Conservation (phyloP, 53 echinoderm and acorn worm genomes). For the Paracentrotus lividus region DNA sequence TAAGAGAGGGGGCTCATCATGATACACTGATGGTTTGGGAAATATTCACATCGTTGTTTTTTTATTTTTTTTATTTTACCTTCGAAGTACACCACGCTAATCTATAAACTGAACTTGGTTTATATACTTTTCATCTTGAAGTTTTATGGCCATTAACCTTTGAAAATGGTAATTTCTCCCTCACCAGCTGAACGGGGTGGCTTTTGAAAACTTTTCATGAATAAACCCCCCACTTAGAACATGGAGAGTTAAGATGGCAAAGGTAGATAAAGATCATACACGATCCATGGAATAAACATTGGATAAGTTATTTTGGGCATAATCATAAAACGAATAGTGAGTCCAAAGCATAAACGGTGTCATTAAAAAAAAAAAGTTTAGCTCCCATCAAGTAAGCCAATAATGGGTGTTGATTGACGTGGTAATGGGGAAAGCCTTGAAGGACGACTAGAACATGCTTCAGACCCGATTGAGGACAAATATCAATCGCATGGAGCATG, state of each 20-base stretch:
- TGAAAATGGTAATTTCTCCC: background rate
- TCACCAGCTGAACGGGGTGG: background rate
- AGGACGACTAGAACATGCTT: background rate
- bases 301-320: background rate
- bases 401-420: constrained; percentile 6
- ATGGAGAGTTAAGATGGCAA: background rate
- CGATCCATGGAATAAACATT: background rate
- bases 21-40: no score
- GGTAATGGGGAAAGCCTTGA: background rate
- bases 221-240: background rate
- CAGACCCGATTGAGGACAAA: background rate
- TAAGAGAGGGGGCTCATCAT: no score
- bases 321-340: background rate
- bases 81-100: no score
- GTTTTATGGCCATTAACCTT: background rate
- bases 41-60: no score
- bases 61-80: no score
- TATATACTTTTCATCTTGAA: no score
- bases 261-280: background rate
- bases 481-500: no score
- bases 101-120: no score
- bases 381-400: background rate
- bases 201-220: background rate
- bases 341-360: background rate
- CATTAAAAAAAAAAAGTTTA: background rate